These are phyloP conservation scores for Muricea muricata DNA, from an alignment of 92 coral and sea anemone genomes.

Conservation along the genomic window DNA sequence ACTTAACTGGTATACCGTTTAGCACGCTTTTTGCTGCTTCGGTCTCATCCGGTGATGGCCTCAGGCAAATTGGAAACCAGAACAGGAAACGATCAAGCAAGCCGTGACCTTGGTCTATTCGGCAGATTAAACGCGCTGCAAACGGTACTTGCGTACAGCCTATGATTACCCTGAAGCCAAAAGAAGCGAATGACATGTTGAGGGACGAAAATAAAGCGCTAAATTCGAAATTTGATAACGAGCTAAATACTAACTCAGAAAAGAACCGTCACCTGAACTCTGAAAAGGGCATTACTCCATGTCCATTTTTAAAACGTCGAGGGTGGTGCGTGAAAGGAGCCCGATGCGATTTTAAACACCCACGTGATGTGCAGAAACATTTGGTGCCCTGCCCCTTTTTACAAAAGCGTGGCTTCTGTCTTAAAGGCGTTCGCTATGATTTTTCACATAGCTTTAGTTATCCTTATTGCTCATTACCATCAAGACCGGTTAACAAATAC, in stretches of 20 bases:
- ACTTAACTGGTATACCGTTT: conserved; percentile 28
- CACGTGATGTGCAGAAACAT: background rate
- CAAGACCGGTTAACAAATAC: background rate
- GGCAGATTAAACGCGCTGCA: conserved; percentile 55
- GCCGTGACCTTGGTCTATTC: conserved; percentile 73
- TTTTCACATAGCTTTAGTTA: no score
- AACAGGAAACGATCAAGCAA: conserved; percentile 60
- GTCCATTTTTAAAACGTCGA: no score
- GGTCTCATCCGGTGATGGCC: conserved; percentile 59
- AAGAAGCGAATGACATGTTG: conserved; percentile 60
- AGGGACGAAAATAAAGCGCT: no score
- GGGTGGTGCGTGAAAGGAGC: no score
- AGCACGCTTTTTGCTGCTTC: conserved; percentile 46
- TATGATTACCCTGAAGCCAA: no score
- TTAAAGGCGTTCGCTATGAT: no score
- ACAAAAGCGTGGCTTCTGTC: no score
- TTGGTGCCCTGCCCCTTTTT: no score
- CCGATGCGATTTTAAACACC: background rate
- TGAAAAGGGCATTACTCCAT: no score
- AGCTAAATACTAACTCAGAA: no score
- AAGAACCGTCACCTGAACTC: no score
- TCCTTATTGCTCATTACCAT: background rate
- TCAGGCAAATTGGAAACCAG: conserved; percentile 55
- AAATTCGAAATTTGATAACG: no score
- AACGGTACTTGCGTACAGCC: conserved; percentile 55